Evolutionary conservation across 2,888 invertebrate genomes (phyloP).

Genomic region (Andrena dorsata): DNA sequence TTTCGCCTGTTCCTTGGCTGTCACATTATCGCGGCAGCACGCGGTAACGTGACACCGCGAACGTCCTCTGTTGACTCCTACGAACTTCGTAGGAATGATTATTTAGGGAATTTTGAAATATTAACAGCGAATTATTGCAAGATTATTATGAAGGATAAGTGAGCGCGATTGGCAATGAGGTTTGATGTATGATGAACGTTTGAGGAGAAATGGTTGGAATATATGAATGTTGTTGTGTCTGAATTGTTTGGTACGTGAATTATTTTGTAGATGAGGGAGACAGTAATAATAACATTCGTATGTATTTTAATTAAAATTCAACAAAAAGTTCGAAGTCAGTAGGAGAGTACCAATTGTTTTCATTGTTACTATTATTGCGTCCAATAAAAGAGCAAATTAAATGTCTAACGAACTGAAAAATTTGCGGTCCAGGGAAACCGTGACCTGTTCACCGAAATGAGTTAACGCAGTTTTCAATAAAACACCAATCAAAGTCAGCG

Average conservation of each 20-base stretch:
- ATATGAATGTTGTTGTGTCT: too few relatives aligned
- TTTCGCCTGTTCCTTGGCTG: slow-evolving; percentile 79
- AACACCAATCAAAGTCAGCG: not conserved
- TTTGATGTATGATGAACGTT: too few relatives aligned
- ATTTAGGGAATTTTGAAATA: not conserved
- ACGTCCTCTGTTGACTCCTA: not conserved
- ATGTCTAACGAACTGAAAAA: not conserved
- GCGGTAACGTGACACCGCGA: slow-evolving; percentile 68
- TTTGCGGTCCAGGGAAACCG: not conserved
- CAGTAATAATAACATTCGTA: not conserved
- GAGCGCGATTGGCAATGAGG: too few relatives aligned
- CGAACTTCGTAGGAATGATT: not conserved
- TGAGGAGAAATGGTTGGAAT: too few relatives aligned
- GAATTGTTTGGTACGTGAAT: too few relatives aligned
- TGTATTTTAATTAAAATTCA: not conserved
- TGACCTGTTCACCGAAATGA: not conserved
- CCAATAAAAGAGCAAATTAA: not conserved
- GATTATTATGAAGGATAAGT: too few relatives aligned
- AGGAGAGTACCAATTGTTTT: not conserved
- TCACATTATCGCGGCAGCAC: slow-evolving; percentile 80
- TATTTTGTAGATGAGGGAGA: not conserved
- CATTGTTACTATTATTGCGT: not conserved
- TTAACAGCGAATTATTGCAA: not conserved
- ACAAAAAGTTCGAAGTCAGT: not conserved
- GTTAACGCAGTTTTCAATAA: not conserved